Conservation (phyloP, 2,797 vertebrate species). For the Schizothorax lantsangensis region DNA sequence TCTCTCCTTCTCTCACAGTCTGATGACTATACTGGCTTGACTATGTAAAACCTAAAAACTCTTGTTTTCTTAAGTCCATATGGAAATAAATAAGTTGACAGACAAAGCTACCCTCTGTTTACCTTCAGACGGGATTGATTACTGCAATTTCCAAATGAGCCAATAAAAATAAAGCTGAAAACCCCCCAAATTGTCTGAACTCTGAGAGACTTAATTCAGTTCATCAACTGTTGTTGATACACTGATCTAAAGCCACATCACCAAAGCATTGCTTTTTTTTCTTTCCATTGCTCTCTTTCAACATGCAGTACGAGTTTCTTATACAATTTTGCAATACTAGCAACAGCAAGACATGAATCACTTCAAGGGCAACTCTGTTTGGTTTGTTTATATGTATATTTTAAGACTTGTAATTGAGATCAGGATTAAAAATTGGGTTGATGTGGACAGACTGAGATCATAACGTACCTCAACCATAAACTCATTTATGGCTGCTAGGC, state of each 20-base stretch:
- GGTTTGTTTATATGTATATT: conserved; percentile 38
- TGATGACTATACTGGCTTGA: background rate
- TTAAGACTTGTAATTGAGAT: conserved; percentile 29
- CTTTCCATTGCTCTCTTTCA: conserved; percentile 12
- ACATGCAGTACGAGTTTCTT: conserved; percentile 1
- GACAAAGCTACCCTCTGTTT: conserved; percentile 23
- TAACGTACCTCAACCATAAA: conserved; percentile 19
- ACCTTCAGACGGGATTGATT: background rate
- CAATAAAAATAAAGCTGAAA: conserved; percentile 29
- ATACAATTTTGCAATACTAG: conserved; percentile 5
- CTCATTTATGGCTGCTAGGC: conserved; percentile 25
- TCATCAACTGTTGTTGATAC: conserved; percentile 1
- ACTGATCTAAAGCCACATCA: conserved; percentile 12
- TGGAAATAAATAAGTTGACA: conserved; percentile 1
- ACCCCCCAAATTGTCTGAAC: background rate
- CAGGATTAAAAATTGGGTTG: background rate
- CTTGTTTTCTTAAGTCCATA: background rate
- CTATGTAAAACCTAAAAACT: conserved; percentile 6
- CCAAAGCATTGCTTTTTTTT: background rate
- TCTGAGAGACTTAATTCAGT: conserved; percentile 7
- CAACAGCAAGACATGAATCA: conserved; percentile 9
- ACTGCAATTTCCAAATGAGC: background rate
- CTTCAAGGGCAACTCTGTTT: conserved; percentile 16
- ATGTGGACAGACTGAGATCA: conserved; percentile 28
- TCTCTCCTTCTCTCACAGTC: background rate